Base-by-base conservation (phyloP, 2,888 invertebrate species). In the Pegoplata infirma region DNA sequence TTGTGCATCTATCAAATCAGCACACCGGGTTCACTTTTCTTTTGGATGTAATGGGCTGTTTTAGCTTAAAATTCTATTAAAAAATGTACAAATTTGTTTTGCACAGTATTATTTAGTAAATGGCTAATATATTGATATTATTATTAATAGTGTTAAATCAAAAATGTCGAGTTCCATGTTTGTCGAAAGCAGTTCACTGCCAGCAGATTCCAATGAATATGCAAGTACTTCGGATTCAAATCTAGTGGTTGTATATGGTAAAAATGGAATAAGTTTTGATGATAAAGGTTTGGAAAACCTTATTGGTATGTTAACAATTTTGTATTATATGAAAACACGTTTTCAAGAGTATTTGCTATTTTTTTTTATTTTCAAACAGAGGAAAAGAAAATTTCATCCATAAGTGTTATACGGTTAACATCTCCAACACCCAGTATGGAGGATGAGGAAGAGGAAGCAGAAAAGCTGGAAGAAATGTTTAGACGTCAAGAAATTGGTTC, bases 181-280 rank as follows among this genome's bases (percentile, higher is more conserved):
- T 72, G 84, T 85, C 49, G 90, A 89, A 66, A 86, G 83, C 72
- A 81, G 76, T 44, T 67, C 82, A 53, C 80, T 84, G 77, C 76
- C 78, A 69, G 73, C 82, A 73, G 80, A 64, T 73, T 21, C 16
- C 28, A 56, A 6, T 32, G 76, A 75, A 6, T 76, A 76, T 56
- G 36, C 53, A 19, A 76, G n/a, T 32, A 46, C 67, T 14, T 64
- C 85, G 28, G 88, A 88, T 75, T 85, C 88, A 17, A 89, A 90
- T 81, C 83, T 97, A 87, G 93, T 95, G 85, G 94, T 97, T 88
- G 93, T 96, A 88, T 95, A 96, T 88, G 94, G 94, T 88, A 95
- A 95, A 90, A 96, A 96, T 92, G 96, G 96, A 84, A 93, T 97
- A 81, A 94, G 94, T 76, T 94, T 94, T 77, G 96, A 96, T 90